These are phyloP conservation scores for Poecilia latipinna DNA, from an alignment of 2,113 vertebrate genomes.

Conservation along the genomic window DNA sequence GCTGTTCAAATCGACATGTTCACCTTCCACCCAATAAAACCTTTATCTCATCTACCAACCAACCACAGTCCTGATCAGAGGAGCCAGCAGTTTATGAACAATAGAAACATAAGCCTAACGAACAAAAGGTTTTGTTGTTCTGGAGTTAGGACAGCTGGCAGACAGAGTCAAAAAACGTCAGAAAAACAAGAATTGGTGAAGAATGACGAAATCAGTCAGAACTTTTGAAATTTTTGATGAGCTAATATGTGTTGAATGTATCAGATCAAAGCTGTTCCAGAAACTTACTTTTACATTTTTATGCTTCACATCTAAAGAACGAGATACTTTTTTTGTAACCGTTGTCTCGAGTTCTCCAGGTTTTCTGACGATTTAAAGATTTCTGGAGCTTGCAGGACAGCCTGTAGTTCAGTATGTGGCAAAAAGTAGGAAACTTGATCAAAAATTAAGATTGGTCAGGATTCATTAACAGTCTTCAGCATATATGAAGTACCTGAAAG, in stretches of 20 bases:
- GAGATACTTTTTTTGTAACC: not conserved
- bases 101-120: constrained; percentile 8
- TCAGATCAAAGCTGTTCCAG: not conserved
- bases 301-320: not conserved
- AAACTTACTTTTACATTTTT: not conserved
- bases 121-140: not conserved
- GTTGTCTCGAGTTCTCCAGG: not conserved
- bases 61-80: not conserved
- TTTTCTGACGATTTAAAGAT: too few relatives aligned
- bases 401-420: too few relatives aligned
- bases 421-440: too few relatives aligned
- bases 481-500: too few relatives aligned
- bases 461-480: too few relatives aligned
- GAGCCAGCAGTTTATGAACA: not conserved
- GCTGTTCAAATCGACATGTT: not conserved
- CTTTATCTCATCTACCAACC: not conserved
- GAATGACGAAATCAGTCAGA: not conserved
- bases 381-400: too few relatives aligned
- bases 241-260: not conserved
- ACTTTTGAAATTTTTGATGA: not conserved
- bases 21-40: not conserved
- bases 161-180: not conserved
- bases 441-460: too few relatives aligned
- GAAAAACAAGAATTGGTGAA: not conserved
- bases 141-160: not conserved